phyloP scores from a whole-genome alignment of 2,113 vertebrate genomes.

The Zapus hudsonius region DNA sequence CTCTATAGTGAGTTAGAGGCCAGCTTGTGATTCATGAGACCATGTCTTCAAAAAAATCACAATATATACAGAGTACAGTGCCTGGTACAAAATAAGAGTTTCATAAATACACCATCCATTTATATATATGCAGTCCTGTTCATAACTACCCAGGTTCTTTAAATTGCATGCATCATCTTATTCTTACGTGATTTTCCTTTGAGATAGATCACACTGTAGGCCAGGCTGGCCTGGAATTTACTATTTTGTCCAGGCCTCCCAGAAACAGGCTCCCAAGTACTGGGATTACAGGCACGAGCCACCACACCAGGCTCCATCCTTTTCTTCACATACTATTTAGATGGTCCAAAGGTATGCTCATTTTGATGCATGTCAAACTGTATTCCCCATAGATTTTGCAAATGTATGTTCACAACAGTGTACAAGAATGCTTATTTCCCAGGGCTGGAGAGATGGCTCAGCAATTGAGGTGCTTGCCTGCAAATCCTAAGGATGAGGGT shows the following conservation, averaged over 20 bases:
- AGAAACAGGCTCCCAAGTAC: not conserved
- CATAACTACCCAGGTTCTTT: constrained; percentile 31
- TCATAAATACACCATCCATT: not conserved
- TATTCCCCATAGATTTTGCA: constrained; percentile 27
- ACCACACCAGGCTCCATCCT: not conserved
- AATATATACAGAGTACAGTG: not conserved
- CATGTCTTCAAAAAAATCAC: not conserved
- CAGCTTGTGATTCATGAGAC: not conserved
- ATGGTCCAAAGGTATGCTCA: not conserved
- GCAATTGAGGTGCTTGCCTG: no score
- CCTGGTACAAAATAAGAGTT: not conserved
- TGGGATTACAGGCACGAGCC: not conserved
- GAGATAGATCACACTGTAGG: not conserved
- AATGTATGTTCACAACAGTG: not conserved
- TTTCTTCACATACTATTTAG: constrained; percentile 36
- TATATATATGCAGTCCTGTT: constrained; percentile 31
- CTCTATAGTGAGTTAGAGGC: no score
- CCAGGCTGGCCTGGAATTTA: not conserved
- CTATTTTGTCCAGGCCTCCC: no score
- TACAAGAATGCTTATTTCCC: constrained; percentile 22
- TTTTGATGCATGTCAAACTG: not conserved
- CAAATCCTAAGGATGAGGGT: no score
- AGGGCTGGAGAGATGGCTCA: no score
- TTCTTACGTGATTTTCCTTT: not conserved
- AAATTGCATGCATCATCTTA: not conserved